Evolutionary conservation across 2,113 vertebrate genomes (phyloP), one percentile per base, ranked within the genome.

Genomic region (Paraplagusia blochii): DNA sequence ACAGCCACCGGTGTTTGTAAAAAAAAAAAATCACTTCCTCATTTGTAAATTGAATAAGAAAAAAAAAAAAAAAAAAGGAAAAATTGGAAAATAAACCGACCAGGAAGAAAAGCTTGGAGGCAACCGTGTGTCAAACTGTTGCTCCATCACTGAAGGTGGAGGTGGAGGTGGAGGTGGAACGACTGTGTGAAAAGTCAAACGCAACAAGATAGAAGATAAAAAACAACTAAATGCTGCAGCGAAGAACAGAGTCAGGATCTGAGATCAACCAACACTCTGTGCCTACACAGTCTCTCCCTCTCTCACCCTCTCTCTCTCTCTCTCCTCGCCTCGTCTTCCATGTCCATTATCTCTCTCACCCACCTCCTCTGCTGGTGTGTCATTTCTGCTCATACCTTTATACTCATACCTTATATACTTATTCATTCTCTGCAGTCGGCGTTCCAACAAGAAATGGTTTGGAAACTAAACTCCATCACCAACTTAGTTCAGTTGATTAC

Each of bases 1-100:
- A 83, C 67, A 74, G 67, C 79, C 82, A 29, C 49, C 53, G 53
- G 64, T 73, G 72, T 80, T 86, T 74, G 79, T 75, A 74, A 85
- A 80, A 67, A 58, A 64, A 74, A 85, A 80, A 67, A 58, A 64
- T 72, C 63, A 49, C 46, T n/a, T 54, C 65, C 29, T 72, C 63
- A 66, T 79, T 78, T 84, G 61, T 82, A 82, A 63, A 58, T 43
- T 48, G 48, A 52, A 7, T 18, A 48, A 58, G 12, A 40, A 40
- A 40, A 40, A 40, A 50, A 73, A 73, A 76, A 59, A 49, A 52
- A 52, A 34, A 35, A 67, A 74, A 62, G 39, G 11, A 3, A 47
- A 29, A 67, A 2, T 36, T n/a, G n/a, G n/a, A n/a, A 38, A 38
- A 38, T 38, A 38, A 38, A 38, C 8, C 36, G 51, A 70, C 70